Percentiles rank a stretch among this genome's conserved stretches.
Conservation (phyloP, 2,888 invertebrate species). For the Disparrhopalites patrizii region DNA sequence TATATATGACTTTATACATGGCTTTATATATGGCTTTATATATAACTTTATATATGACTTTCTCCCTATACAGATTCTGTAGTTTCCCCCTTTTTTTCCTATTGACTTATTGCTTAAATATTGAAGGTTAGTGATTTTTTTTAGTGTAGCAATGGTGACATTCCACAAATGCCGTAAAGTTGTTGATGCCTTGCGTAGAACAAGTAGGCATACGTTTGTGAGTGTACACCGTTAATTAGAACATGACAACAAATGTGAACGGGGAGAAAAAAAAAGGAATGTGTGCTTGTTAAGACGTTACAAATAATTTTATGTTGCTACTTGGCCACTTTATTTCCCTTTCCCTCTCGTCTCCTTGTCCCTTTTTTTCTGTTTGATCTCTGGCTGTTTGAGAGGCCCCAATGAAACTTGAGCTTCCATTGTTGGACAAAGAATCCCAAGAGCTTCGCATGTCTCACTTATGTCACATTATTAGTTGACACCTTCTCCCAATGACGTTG, state of each 20-base stretch:
- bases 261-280: slow-evolving; percentile 11
- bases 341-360: background rate
- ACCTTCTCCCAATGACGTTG: background rate
- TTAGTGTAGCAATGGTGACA: background rate
- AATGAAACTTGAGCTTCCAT: background rate
- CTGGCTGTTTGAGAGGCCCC: no score
- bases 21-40: no score
- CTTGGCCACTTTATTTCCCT: slow-evolving; percentile 6
- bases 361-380: background rate
- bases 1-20: no score
- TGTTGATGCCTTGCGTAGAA: slow-evolving; percentile 5
- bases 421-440: background rate
- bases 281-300: slow-evolving; percentile 25
- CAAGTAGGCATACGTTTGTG: slow-evolving; percentile 14
- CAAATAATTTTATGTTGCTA: slow-evolving; percentile 30
- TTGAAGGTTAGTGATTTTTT: no score
- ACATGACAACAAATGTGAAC: slow-evolving; percentile 10
- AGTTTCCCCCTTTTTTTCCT: background rate
- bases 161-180: background rate
- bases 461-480: slow-evolving; percentile 14
- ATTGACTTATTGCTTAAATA: no score
- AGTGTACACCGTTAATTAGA: slow-evolving; percentile 23
- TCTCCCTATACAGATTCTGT: background rate
- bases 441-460: background rate
- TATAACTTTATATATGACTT: background rate